Evolutionary conservation across 2,888 invertebrate genomes (phyloP).

Genomic region (Pseudoips prasinana): DNA sequence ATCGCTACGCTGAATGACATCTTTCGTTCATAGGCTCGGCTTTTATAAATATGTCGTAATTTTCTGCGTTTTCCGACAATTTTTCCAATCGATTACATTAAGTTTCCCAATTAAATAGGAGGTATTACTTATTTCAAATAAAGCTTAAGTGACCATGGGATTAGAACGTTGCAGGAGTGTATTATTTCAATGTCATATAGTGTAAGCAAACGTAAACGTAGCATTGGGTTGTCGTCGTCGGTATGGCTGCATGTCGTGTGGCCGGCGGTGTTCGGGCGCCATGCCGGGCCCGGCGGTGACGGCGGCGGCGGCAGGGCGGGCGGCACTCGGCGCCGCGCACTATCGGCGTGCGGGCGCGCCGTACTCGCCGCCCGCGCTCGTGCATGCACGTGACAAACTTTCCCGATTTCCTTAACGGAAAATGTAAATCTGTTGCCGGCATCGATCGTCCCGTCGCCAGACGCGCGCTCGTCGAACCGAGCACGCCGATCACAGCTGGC

Average conservation of each 20-base stretch:
- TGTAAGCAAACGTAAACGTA: constrained; percentile 47
- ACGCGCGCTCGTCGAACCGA: constrained; percentile 63
- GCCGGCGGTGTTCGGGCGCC: constrained; percentile 31
- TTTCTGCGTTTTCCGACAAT: constrained; percentile 41
- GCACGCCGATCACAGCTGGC: constrained; percentile 75
- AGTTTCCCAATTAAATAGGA: constrained; percentile 10
- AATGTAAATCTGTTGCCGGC: constrained; percentile 79
- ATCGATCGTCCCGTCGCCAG: constrained; percentile 73
- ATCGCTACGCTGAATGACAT: constrained; percentile 34
- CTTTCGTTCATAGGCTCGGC: constrained; percentile 30
- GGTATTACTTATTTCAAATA: no score
- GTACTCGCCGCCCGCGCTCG: constrained; percentile 61
- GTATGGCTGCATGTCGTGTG: constrained; percentile 19
- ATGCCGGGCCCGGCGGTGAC: constrained; percentile 37
- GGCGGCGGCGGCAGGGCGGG: constrained; percentile 62
- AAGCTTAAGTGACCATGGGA: no score
- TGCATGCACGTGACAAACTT: constrained; percentile 75
- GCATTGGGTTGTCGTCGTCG: not conserved
- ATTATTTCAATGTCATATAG: constrained; percentile 41
- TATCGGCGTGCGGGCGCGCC: constrained; percentile 79
- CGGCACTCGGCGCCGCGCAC: constrained; percentile 78
- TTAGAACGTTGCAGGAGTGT: no score
- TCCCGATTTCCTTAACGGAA: constrained; percentile 77
- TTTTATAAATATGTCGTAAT: constrained; percentile 43
- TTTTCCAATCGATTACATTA: constrained; percentile 31